Evolutionary conservation across 2,113 vertebrate genomes (phyloP).

Genomic region (Entomyzon cyanotis): DNA sequence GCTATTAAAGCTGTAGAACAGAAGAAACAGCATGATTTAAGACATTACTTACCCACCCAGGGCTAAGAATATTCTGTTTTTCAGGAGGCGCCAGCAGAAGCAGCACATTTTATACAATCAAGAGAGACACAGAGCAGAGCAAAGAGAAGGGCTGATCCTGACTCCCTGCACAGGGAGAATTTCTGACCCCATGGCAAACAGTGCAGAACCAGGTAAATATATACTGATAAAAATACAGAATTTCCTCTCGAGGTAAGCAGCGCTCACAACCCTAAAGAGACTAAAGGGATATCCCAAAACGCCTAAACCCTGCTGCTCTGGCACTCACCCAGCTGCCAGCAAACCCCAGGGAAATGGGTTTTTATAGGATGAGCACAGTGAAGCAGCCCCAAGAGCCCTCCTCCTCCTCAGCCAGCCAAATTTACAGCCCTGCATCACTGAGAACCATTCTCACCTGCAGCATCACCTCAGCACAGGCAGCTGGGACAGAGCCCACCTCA

Average conservation of each 20-base stretch:
- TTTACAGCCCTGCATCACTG: neutral
- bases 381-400: neutral
- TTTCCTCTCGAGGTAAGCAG: neutral
- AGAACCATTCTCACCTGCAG: neutral
- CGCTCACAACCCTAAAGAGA: neutral
- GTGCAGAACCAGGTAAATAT: accelerated
- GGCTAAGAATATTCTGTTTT: neutral
- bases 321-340: neutral
- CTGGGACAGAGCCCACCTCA: neutral
- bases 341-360: accelerated
- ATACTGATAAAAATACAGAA: accelerated
- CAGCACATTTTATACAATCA: neutral
- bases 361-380: accelerated
- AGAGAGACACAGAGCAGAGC: neutral
- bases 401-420: accelerated
- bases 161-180: accelerated
- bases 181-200: neutral
- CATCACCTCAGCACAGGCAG: accelerated
- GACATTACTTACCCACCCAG: neutral
- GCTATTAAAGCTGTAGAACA: neutral
- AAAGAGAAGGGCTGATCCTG: accelerated
- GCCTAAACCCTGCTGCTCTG: neutral
- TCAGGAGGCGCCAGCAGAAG: neutral
- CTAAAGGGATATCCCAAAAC: accelerated
- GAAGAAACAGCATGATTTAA: neutral